Percentiles rank a stretch among this genome's conserved stretches.
These are phyloP conservation scores for Elegia similella DNA, from an alignment of 2,888 invertebrate species.

Conservation along the genomic window DNA sequence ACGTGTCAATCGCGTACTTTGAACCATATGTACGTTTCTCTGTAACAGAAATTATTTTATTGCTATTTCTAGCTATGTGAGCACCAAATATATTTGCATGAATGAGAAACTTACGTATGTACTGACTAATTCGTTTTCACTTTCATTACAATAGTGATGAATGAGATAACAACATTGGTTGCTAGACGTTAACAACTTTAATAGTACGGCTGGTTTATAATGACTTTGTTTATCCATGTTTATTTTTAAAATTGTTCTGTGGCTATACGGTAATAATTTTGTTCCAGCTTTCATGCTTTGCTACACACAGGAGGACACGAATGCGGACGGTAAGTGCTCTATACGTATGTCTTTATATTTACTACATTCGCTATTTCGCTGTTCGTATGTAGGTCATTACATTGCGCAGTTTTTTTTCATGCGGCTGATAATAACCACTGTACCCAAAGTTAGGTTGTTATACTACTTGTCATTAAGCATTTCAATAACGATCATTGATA, in stretches of 20 bases:
- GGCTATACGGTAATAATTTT: slow-evolving; percentile 58
- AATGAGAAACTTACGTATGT: too few species aligned
- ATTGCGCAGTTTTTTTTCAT: slow-evolving; percentile 61
- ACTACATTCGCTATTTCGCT: slow-evolving; percentile 63
- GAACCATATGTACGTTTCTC: too few species aligned
- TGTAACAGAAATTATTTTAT: too few species aligned
- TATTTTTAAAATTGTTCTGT: slow-evolving; percentile 9
- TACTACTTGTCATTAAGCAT: neutral
- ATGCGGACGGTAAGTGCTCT: slow-evolving; percentile 90
- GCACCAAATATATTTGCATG: too few species aligned
- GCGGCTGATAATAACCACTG: slow-evolving; percentile 70
- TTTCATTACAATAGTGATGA: too few species aligned
- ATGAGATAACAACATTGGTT: too few species aligned
- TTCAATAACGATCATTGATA: neutral
- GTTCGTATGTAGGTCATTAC: slow-evolving; percentile 62
- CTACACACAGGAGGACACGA: slow-evolving; percentile 95
- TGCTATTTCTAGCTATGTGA: too few species aligned
- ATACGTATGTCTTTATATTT: slow-evolving; percentile 29
- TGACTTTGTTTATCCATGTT: neutral
- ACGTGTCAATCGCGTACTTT: too few species aligned
- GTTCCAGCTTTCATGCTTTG: slow-evolving; percentile 96
- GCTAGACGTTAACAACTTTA: neutral
- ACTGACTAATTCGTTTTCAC: too few species aligned
- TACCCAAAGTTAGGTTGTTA: slow-evolving; percentile 49
- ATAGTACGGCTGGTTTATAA: neutral